Evolutionary conservation across 2,888 invertebrate species (phyloP).

Genomic region (Rhynchonema sp.): DNA sequence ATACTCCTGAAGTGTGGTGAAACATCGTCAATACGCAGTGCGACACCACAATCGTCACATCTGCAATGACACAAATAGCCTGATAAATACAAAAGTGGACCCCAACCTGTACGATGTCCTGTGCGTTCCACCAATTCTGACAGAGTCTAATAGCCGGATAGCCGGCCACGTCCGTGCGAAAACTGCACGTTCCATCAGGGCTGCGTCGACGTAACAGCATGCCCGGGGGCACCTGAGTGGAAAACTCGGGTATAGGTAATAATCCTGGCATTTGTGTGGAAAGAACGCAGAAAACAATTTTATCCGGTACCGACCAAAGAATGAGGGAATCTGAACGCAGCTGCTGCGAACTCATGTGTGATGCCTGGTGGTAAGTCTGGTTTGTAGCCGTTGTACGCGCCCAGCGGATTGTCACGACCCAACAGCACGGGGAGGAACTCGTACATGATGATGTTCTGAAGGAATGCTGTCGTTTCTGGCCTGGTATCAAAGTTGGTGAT

Average conservation of each 20-base stretch:
- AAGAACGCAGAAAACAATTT: neutral
- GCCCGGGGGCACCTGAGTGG: slow-evolving; percentile 20
- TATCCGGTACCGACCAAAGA: slow-evolving; percentile 20
- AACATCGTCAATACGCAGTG: neutral
- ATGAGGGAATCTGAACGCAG: slow-evolving; percentile 6
- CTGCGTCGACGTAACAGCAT: slow-evolving; percentile 19
- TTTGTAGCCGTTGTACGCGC: slow-evolving; percentile 1
- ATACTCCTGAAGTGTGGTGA: slow-evolving; percentile 13
- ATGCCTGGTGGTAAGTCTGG: neutral
- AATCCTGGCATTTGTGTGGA: neutral
- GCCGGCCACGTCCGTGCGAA: slow-evolving; percentile 56
- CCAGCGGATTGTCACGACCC: neutral
- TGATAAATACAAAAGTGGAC: neutral
- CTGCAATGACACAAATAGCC: neutral
- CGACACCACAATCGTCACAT: neutral
- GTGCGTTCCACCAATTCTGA: slow-evolving; percentile 95
- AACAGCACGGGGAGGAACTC: slow-evolving; percentile 5
- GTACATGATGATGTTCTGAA: slow-evolving; percentile 5
- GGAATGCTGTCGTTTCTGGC: too few species aligned
- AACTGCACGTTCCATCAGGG: slow-evolving; percentile 44
- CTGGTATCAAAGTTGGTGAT: too few species aligned
- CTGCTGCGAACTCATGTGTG: slow-evolving; percentile 1
- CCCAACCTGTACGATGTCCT: slow-evolving; percentile 41
- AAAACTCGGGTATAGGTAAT: neutral
- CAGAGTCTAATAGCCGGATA: slow-evolving; percentile 72